A percentile compares a stretch with the other conserved stretches of the same genome.
Evolutionary conservation across 35 echinoderm and acorn worm genomes (phyloP).

Genomic region (Ophiothrix spiculata): DNA sequence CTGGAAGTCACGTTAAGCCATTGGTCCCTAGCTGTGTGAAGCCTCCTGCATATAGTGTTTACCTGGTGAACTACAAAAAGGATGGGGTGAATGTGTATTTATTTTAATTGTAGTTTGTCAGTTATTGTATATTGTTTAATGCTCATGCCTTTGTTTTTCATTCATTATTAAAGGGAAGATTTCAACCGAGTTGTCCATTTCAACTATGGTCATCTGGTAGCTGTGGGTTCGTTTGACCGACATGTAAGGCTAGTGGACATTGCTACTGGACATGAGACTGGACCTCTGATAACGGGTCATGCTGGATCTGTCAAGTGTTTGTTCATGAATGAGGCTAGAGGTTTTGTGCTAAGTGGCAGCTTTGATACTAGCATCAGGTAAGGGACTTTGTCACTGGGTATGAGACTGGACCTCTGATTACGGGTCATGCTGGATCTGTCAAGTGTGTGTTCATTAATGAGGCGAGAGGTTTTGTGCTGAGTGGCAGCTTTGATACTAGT

Average conservation of each 20-base stretch:
- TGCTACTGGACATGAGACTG: constrained; percentile 60
- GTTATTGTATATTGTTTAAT: no score
- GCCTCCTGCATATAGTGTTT: no score
- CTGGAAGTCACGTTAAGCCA: no score
- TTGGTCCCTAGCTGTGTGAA: no score
- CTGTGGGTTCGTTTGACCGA: constrained; percentile 92
- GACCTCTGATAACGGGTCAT: constrained; percentile 92
- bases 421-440: constrained; percentile 94
- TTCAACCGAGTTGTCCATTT: constrained; percentile 83
- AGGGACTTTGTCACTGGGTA: constrained; percentile 70
- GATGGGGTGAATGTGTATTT: no score
- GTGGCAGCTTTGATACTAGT: constrained; percentile 97
- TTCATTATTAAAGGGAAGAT: constrained; percentile 61
- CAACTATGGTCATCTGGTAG: constrained; percentile 78
- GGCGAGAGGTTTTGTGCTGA: constrained; percentile 72
- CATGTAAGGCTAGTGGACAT: constrained; percentile 81
- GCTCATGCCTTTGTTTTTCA: no score
- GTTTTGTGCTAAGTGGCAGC: constrained; percentile 92
- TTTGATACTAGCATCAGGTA: constrained; percentile 99
- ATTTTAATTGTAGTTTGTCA: no score
- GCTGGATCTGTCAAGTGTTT: constrained; percentile 89
- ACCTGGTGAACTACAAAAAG: no score
- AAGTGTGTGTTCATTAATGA: constrained; percentile 88
- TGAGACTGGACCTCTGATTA: constrained; percentile 76
- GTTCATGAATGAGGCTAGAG: constrained; percentile 72